Percentiles rank a stretch among this genome's conserved stretches.
Conservation (phyloP, 1,140 invertebrate genomes). For the Mesaphorura yosii region DNA sequence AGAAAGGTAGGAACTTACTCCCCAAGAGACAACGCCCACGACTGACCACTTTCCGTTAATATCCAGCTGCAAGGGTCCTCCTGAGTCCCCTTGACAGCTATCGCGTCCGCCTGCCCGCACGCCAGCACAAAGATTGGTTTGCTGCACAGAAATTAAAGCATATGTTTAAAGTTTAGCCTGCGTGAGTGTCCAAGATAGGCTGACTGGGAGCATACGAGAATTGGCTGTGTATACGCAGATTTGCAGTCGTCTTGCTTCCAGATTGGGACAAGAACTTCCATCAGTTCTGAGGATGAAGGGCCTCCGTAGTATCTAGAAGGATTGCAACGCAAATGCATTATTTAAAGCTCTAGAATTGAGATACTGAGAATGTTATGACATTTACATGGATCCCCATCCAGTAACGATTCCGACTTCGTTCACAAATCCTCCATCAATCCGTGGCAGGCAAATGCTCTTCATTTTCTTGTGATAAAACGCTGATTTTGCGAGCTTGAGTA, state of each 20-base stretch:
- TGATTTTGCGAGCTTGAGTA: slow-evolving; percentile 55
- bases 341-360: no score
- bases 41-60: slow-evolving; percentile 59
- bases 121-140: slow-evolving; percentile 59
- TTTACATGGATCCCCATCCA: slow-evolving; percentile 61
- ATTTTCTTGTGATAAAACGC: slow-evolving; percentile 64
- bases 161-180: no score
- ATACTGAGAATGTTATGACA: no score
- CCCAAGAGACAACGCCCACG: slow-evolving; percentile 73
- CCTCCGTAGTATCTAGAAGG: slow-evolving; percentile 50
- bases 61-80: slow-evolving; percentile 63
- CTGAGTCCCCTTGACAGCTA: slow-evolving; percentile 52
- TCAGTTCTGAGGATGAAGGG: slow-evolving; percentile 52
- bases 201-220: no score
- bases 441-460: slow-evolving; percentile 72
- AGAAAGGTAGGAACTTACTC: slow-evolving; percentile 40
- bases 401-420: slow-evolving; percentile 56
- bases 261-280: slow-evolving; percentile 65
- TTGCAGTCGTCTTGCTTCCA: slow-evolving; percentile 61
- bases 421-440: slow-evolving; percentile 44
- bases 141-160: slow-evolving; percentile 38
- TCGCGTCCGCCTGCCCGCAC: slow-evolving; percentile 57
- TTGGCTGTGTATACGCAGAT: slow-evolving; percentile 47
- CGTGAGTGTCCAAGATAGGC: no score
- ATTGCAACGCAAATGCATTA: no score